These are phyloP conservation scores for Triplophysa bombifrons DNA, from an alignment of 2,797 vertebrate species.

Conservation along the genomic window DNA sequence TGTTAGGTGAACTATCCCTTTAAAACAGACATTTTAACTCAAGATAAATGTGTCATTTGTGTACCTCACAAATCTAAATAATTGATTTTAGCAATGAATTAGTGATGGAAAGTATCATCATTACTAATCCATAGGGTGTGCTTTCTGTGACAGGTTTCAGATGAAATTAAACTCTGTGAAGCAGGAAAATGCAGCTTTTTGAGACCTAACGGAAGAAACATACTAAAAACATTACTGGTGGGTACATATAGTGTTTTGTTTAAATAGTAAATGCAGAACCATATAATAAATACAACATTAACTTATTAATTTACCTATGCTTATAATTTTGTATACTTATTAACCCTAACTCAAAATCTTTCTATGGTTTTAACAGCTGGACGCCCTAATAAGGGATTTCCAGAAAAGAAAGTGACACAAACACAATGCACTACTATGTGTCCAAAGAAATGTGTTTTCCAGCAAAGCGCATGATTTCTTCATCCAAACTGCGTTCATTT, in stretches of 20 bases:
- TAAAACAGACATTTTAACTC: too few relatives aligned
- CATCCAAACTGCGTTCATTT: neutral
- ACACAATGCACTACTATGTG: neutral
- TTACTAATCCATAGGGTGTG: neutral
- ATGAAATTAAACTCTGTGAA: slow-evolving; percentile 83
- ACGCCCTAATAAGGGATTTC: slow-evolving; percentile 76
- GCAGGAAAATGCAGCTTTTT: slow-evolving; percentile 80
- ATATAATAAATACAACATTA: too few relatives aligned
- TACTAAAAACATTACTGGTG: slow-evolving; percentile 79
- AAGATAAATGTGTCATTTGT: neutral
- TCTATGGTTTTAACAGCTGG: slow-evolving; percentile 67
- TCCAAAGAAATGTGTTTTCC: slow-evolving; percentile 22
- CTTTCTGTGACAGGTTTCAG: slow-evolving; percentile 73
- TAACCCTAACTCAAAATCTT: slow-evolving; percentile 1
- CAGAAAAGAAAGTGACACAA: slow-evolving; percentile 78
- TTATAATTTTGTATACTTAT: neutral
- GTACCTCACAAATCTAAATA: neutral
- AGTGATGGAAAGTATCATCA: neutral
- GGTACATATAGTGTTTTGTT: slow-evolving; percentile 53
- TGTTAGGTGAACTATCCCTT: too few relatives aligned
- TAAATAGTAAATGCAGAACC: neutral
- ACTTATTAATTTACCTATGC: neutral
- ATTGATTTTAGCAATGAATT: too few relatives aligned
- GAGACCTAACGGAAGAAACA: slow-evolving; percentile 75
- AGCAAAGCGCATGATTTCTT: slow-evolving; percentile 3